Percentiles rank a stretch among this genome's conserved stretches.
These are phyloP conservation scores for Sterrhoptilus dennistouni DNA, from an alignment of 2,113 vertebrate genomes.

Conservation along the genomic window DNA sequence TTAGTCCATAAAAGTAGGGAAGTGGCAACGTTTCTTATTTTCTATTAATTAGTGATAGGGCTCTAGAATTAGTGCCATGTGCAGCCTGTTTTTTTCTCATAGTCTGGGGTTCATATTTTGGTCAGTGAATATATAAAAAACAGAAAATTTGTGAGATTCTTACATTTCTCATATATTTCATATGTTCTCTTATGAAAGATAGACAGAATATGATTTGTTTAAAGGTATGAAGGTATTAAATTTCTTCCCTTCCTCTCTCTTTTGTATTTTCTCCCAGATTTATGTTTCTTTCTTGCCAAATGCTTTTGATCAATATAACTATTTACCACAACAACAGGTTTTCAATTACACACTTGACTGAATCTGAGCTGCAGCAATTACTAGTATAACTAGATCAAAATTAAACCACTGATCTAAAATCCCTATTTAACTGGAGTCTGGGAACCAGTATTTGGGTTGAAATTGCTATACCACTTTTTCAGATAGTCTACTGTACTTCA, in stretches of 20 bases:
- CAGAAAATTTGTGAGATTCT: background rate
- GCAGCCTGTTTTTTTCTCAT: background rate
- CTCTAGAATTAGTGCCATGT: background rate
- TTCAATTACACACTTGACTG: conserved; percentile 83
- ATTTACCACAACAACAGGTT: conserved; percentile 67
- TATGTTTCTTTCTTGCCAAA: conserved; percentile 65
- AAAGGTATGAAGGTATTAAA: background rate
- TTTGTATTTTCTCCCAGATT: conserved; percentile 1
- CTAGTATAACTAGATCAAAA: conserved; percentile 78
- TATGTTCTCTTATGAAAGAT: background rate
- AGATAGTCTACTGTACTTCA: background rate
- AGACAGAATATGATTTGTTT: background rate
- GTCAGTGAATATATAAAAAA: background rate
- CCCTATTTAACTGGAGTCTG: conserved; percentile 66
- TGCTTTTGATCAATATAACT: conserved; percentile 24
- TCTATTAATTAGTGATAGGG: background rate
- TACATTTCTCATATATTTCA: background rate
- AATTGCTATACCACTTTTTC: conserved; percentile 14
- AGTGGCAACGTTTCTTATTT: background rate
- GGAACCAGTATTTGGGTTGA: conserved; percentile 21
- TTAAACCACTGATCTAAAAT: conserved; percentile 79
- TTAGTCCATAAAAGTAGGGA: background rate
- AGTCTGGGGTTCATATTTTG: background rate
- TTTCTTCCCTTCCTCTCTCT: background rate
- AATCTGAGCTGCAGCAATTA: conserved; percentile 77